Base-by-base conservation (phyloP, 2,797 vertebrate genomes). In the Sebastes itinus region DNA sequence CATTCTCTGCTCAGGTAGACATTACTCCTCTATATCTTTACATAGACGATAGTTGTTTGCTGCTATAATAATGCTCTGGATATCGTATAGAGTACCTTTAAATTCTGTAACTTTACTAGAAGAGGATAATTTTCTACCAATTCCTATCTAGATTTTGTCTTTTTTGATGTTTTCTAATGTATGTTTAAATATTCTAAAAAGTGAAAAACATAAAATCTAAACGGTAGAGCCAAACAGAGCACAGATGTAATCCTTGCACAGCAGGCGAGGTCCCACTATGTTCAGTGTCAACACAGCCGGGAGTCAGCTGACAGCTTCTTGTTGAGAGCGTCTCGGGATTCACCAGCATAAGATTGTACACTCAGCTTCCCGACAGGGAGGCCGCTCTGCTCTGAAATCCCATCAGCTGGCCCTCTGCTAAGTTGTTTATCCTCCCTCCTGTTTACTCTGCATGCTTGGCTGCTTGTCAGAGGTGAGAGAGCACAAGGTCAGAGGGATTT, bases 361-460 rank as follows among this genome's bases (percentile, higher is more conserved):
- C 66, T 63, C 61, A 27, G 55, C 46, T 80, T 58, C 70, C 81
- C 33, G 35, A 61, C 69, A 27, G 46, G 1, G 66, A 75, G 59
- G 58, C 66, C 14, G 1, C 23, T 22, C 63, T 14, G 81, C 70
- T 82, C 79, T 84, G 64, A 82, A 89, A 91, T 90, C 87, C 87
- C 86, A 56, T 91, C 88, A 87, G 83, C 86, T 72, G 80, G 72
- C 78, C 68, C 78, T 75, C 42, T 4, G 62, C 75, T 86, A 83
- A 87, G 82, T 84, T 89, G 87, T 90, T 94, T 85, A 91, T 89
- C 88, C 78, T 72, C 49, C 77, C 77, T 76, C 38, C 76, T 91
- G 89, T 92, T 94, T 88, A 81, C 88, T 77, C 79, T 83, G 86
- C 55, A 56, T 23, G 89, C 84, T 67, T 69, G 78, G 77, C 85